phyloP scores from a whole-genome alignment of 2,888 invertebrate genomes.

The Hydroisotoma schaefferi region DNA sequence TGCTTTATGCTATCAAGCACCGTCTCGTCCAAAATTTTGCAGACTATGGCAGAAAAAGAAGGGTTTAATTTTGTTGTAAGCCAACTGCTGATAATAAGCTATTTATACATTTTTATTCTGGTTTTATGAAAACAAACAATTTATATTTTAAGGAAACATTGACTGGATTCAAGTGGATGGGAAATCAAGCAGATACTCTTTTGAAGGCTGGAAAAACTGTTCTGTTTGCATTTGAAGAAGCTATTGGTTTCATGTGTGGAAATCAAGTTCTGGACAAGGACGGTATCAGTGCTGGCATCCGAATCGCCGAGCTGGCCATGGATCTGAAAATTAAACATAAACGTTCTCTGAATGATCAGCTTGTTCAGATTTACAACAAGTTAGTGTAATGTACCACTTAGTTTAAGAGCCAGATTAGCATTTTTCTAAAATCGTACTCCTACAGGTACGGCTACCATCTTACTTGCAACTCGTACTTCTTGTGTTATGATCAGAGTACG shows the following conservation, averaged over 20 bases:
- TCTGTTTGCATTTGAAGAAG: conserved; percentile 95
- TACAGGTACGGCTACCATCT: conserved; percentile 84
- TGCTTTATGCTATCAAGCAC: conserved; percentile 69
- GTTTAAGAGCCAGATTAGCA: too few relatives aligned
- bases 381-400: conserved; percentile 51
- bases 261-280: conserved; percentile 88
- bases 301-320: conserved; percentile 70
- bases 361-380: conserved; percentile 71
- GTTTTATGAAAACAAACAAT: neutral
- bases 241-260: conserved; percentile 97
- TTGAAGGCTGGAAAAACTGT: conserved; percentile 69
- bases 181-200: conserved; percentile 74
- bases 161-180: conserved; percentile 99
- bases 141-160: conserved; percentile 74
- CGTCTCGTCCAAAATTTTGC: conserved; percentile 92
- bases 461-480: conserved; percentile 81
- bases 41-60: conserved; percentile 72
- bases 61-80: conserved; percentile 67
- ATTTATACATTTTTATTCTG: neutral
- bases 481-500: conserved; percentile 69
- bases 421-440: conserved; percentile 25
- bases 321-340: conserved; percentile 63
- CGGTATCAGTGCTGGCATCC: conserved; percentile 84
- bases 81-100: conserved; percentile 1
- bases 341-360: conserved; percentile 54